A percentile compares a stretch with the other conserved stretches of the same genome.
These are phyloP conservation scores for Salpingus planirostris DNA, from an alignment of 2,888 invertebrate genomes.

Conservation along the genomic window DNA sequence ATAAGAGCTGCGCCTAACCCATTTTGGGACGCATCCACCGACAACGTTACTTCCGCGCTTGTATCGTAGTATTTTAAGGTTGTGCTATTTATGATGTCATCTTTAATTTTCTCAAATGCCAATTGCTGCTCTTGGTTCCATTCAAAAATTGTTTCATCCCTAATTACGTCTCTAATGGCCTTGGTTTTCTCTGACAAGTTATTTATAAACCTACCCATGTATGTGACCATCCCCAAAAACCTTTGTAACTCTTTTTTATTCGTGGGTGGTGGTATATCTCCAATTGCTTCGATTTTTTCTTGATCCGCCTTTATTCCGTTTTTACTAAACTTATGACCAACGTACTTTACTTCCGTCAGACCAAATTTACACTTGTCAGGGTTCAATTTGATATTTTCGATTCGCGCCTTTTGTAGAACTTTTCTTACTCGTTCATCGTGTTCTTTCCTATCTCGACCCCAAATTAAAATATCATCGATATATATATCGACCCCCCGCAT, in stretches of 20 bases:
- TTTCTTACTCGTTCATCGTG: conserved; percentile 14
- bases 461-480: conserved; percentile 16
- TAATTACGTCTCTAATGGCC: conserved; percentile 10
- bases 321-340: conserved; percentile 18
- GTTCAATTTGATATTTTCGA: conserved; percentile 18
- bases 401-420: conserved; percentile 3
- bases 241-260: conserved; percentile 22
- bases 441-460: conserved; percentile 8
- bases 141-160: conserved; percentile 5
- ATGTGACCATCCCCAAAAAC: conserved; percentile 25
- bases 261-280: conserved; percentile 17
- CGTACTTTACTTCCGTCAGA: conserved; percentile 16
- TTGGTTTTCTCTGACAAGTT: conserved; percentile 13
- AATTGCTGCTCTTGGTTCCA: conserved; percentile 4
- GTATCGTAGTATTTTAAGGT: conserved; percentile 6
- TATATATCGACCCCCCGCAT: conserved; percentile 13
- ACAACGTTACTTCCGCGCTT: conserved; percentile 2
- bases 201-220: conserved; percentile 17
- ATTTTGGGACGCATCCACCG: conserved; percentile 6
- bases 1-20: conserved; percentile 11
- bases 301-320: conserved; percentile 16
- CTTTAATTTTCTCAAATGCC: conserved; percentile 6
- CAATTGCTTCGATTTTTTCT: conserved; percentile 19
- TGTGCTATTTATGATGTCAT: not conserved
- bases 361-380: conserved; percentile 19